Evolutionary conservation across 2,113 vertebrate species (phyloP), one percentile per base, ranked within the genome.

Genomic region (Tragulus kanchil): DNA sequence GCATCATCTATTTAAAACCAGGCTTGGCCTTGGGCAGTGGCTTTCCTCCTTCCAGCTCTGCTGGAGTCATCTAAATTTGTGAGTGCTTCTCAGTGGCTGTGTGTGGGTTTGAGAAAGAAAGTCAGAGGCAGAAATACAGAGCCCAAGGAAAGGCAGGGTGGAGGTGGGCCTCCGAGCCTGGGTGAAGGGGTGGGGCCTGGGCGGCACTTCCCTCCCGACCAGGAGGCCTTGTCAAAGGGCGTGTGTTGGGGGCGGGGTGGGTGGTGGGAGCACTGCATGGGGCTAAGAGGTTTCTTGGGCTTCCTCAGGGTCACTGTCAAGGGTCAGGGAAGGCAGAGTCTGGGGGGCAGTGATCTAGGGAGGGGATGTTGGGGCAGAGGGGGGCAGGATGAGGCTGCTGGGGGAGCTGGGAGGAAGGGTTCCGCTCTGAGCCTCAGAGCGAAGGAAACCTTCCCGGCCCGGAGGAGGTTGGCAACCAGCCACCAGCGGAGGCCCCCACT

Each of bases 231-330:
- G 4, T 42, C 36, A 0, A 14, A n/a, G 21, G 26, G 8, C 48
- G 85, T 12, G 26, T 12, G 31, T 5, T 0, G n/a, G 3, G 21
- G 42, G 50, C 7, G 3, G 10, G 3, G 10, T 14, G 36, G 54
- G 65, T 28, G 61, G 16, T 11, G 10, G 52, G 42, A 26, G 31
- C 58, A 5, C 31, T 25, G 5, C 48, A 23, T 36, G 48, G 54
- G 52, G 54, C 25, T 59, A 17, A 36, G 15, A 28, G 42, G 54
- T 21, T 67, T 71, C 25, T n/a, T 45, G 59, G 81, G 50, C 17
- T 78, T 82, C 71, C 36, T 59, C 36, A 61, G 54, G 67, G 54
- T 17, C 61, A 61, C 36, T 59, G 88, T 94, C 62, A 50, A n/a
- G 31, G 42, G 8, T 17, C 7, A 54, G 31, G 50, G 10, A 52